These are phyloP conservation scores for Pantala flavescens DNA, from an alignment of 1,140 invertebrate genomes.

Conservation along the genomic window DNA sequence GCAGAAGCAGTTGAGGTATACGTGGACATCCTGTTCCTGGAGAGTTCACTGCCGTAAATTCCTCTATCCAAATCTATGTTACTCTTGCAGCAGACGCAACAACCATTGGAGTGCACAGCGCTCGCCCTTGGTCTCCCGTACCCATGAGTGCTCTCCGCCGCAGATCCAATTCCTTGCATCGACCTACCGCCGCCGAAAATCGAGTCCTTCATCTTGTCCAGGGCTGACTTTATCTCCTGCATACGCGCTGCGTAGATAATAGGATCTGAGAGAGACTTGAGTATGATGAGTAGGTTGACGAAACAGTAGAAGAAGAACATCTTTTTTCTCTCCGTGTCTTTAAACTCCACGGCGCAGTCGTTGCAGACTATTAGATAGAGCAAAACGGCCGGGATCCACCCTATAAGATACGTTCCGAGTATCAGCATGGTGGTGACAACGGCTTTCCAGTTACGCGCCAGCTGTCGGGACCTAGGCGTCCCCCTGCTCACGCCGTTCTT, in stretches of 20 bases:
- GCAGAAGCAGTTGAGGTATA: neutral
- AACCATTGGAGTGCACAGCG: neutral
- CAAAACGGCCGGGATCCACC: slow-evolving; percentile 51
- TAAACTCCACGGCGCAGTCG: slow-evolving; percentile 36
- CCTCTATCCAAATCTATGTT: neutral
- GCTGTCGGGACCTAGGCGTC: slow-evolving; percentile 25
- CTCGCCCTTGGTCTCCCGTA: neutral
- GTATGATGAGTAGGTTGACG: slow-evolving; percentile 43
- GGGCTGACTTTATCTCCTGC: slow-evolving; percentile 46
- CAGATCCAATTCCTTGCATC: neutral
- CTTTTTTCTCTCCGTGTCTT: slow-evolving; percentile 19
- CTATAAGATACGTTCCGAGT: slow-evolving; percentile 51
- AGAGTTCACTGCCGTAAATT: neutral
- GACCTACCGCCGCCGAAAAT: neutral
- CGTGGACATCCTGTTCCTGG: neutral
- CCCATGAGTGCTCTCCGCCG: neutral
- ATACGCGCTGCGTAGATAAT: slow-evolving; percentile 59
- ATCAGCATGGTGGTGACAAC: slow-evolving; percentile 55
- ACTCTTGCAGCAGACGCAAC: neutral
- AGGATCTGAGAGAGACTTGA: slow-evolving; percentile 54
- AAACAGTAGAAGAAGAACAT: slow-evolving; percentile 26
- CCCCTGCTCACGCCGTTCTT: neutral
- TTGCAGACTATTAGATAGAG: slow-evolving; percentile 42
- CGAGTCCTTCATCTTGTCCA: neutral
- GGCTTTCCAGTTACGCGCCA: slow-evolving; percentile 49